Evolutionary conservation across 2,888 invertebrate genomes (phyloP), one percentile per base, ranked within the genome.

Genomic region (Keiferia lycopersicella): DNA sequence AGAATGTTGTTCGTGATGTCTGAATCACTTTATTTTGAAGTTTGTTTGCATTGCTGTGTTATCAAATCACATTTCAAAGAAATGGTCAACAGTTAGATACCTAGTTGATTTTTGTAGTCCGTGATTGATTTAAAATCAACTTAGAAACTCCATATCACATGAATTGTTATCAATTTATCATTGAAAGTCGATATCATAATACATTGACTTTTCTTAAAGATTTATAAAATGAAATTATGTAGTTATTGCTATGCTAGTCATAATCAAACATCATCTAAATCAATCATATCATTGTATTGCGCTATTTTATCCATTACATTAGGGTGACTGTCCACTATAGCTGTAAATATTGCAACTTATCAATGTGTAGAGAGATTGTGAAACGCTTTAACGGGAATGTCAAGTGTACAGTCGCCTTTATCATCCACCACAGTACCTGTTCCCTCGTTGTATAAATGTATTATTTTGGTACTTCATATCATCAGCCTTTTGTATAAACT

Each of bases 401-500:
- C 22, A 11, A 50, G 51, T 26, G 61, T 16, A 16, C 50, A 14
- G 34, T 61, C 61, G 20, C 61, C 48, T 30, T 50, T 50, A 50
- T 61, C 34, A 22, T 30, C 22, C 45, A 39, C 61, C 61, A 61
- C 61, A 61, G 61, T 61, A 61, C 61, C 61, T 61, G 61, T 50
- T 50, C 50, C 61, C 50, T 14, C 20, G 12, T 58, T 39, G 41
- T 50, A 61, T 53, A 73, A 71, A 68, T 67, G 66, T 70, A 66
- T 69, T 71, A 73, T 74, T 77, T 78, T 73, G 39, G 39, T 61
- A 65, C 69, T 71, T 64, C 71, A 71, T 73, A 71, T 65, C 71
- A 70, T 73, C 71, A 73, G 73, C 73, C 69, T 80, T 80, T 78
- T 81, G 76, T 79, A 75, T 77, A 76, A 76, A 79, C 68, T 26